Conservation (phyloP, 1,140 invertebrate genomes). For the Harpegnathos saltator region DNA sequence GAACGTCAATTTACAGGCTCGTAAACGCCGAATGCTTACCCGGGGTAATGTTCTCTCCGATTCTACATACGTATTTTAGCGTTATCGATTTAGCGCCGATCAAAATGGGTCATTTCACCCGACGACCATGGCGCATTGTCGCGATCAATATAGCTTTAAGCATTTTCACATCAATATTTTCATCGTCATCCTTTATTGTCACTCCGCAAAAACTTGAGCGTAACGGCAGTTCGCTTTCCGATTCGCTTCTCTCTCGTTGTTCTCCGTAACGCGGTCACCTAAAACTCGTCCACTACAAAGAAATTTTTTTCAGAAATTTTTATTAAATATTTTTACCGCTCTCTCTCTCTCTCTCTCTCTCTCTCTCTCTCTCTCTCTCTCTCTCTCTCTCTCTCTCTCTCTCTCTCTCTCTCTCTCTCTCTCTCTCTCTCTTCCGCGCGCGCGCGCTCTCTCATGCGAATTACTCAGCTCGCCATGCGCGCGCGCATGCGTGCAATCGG, state of each 20-base stretch:
- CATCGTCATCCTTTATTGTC: constrained; percentile 30
- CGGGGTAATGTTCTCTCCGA: constrained; percentile 29
- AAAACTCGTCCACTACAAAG: background rate
- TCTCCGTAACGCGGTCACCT: background rate
- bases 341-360: too few species aligned
- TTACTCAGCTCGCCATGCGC: too few species aligned
- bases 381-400: too few species aligned
- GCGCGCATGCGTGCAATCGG: background rate
- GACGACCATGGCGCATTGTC: constrained; percentile 16
- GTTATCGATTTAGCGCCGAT: constrained; percentile 48
- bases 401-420: too few species aligned
- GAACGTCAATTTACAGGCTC: constrained; percentile 30
- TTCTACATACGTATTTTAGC: constrained; percentile 46
- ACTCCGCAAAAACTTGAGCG: constrained; percentile 18
- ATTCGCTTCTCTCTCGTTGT: background rate
- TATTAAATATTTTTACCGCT: background rate
- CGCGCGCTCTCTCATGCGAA: too few species aligned
- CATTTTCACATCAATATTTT: constrained; percentile 35
- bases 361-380: too few species aligned
- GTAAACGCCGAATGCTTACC: constrained; percentile 40
- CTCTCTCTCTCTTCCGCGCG: too few species aligned
- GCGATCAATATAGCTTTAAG: constrained; percentile 41
- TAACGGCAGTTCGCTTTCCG: background rate
- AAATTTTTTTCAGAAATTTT: background rate
- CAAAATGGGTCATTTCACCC: constrained; percentile 52